phyloP scores from a whole-genome alignment of 2,113 vertebrate species.

The Corapipo altera region DNA sequence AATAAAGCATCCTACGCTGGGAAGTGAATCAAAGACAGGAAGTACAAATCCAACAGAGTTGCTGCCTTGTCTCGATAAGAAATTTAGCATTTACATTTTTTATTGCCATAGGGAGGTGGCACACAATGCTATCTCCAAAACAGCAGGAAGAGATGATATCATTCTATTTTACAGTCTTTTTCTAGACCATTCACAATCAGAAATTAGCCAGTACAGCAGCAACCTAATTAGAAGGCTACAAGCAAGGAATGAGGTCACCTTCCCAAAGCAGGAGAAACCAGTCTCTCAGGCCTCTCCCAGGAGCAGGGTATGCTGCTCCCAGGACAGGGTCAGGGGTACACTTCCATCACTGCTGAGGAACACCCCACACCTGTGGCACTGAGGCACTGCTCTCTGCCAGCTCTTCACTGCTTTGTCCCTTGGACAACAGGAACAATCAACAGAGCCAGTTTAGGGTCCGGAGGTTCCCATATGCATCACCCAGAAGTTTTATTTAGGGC shows the following conservation, averaged over 20 bases:
- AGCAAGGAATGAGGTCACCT: not conserved
- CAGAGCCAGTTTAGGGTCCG: not conserved
- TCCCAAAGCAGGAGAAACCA: not conserved
- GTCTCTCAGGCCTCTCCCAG: not conserved
- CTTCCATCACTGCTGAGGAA: not conserved
- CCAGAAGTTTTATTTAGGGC: not conserved
- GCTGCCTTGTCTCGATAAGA: constrained; percentile 7
- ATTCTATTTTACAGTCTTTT: not conserved
- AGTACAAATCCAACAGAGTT: constrained; percentile 10
- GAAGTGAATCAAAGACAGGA: constrained; percentile 19
- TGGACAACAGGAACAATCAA: not conserved
- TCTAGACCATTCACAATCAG: not conserved
- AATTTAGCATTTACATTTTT: constrained; percentile 26
- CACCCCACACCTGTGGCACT: accelerated
- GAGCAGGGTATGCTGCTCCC: not conserved
- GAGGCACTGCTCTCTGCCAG: not conserved
- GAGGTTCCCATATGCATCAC: not conserved
- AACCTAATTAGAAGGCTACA: not conserved
- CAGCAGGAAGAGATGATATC: constrained; percentile 41
- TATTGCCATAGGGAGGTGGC: constrained; percentile 13
- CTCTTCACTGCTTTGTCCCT: not conserved
- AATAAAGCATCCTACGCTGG: not conserved
- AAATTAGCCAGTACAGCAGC: not conserved
- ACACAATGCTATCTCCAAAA: constrained; percentile 25
- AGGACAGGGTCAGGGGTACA: accelerated